Conservation (phyloP, 2,113 vertebrate genomes). For the Bubo scandiacus region DNA sequence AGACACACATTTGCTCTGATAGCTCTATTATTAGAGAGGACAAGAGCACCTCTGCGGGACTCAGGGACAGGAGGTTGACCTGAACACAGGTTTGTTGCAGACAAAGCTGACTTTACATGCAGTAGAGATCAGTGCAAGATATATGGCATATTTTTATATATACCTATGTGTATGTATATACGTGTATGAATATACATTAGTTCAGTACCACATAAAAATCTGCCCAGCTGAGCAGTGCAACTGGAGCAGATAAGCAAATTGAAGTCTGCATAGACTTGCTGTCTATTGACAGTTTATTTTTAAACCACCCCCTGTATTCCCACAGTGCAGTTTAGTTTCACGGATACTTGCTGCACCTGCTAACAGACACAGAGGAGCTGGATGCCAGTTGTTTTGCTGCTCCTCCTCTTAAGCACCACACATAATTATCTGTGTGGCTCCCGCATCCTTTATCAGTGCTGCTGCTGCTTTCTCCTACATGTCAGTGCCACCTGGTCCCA, state of each 20-base stretch:
- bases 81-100: background rate
- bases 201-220: background rate
- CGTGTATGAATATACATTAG: background rate
- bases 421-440: background rate
- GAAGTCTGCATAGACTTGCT: background rate
- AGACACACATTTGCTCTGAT: background rate
- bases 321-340: background rate
- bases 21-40: background rate
- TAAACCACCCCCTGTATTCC: background rate
- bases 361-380: background rate
- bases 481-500: background rate
- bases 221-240: background rate
- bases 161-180: rapidly evolving
- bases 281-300: background rate
- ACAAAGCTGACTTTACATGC: background rate
- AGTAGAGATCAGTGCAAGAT: background rate
- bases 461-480: background rate
- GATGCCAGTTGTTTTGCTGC: background rate
- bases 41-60: background rate
- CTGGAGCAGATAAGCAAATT: background rate
- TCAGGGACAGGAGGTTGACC: background rate
- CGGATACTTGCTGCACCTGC: background rate
- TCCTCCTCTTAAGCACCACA: background rate
- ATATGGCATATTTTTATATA: rapidly evolving
- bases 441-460: background rate